These are phyloP conservation scores for Cathartes aura DNA, from an alignment of 2,113 vertebrate genomes.

Conservation along the genomic window DNA sequence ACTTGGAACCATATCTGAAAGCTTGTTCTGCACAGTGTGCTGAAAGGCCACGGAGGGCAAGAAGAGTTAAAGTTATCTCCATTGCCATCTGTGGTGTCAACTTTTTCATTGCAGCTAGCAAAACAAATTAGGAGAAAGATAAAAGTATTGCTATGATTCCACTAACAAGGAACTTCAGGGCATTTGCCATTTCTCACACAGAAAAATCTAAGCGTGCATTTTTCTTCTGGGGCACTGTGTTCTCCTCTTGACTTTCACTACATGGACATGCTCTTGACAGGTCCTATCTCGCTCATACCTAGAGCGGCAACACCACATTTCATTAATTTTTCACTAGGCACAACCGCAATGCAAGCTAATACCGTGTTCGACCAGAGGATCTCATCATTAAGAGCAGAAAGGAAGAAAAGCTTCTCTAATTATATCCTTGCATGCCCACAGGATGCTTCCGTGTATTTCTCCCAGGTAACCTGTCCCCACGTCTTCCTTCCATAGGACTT, in stretches of 20 bases:
- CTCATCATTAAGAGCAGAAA: too few relatives aligned
- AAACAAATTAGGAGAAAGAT: neutral
- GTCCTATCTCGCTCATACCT: neutral
- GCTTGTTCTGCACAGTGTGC: neutral
- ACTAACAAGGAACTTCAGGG: rapidly evolving
- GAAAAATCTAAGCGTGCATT: rapidly evolving
- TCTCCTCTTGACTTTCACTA: neutral
- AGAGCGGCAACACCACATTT: neutral
- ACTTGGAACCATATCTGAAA: neutral
- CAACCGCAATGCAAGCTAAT: neutral
- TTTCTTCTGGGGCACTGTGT: too few relatives aligned
- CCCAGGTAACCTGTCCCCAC: neutral
- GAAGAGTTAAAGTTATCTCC: rapidly evolving
- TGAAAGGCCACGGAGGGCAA: neutral
- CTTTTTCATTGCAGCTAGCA: neutral
- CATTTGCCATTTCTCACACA: neutral
- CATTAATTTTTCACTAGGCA: neutral
- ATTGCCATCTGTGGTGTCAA: neutral
- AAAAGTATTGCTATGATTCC: rapidly evolving
- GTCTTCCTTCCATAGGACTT: neutral
- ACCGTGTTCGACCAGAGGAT: rapidly evolving
- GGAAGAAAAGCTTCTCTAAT: neutral
- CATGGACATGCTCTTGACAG: rapidly evolving
- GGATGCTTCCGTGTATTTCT: neutral
- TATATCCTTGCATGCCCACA: neutral